Conservation (phyloP, 2,113 vertebrate genomes). For the Odocoileus hemionus region DNA sequence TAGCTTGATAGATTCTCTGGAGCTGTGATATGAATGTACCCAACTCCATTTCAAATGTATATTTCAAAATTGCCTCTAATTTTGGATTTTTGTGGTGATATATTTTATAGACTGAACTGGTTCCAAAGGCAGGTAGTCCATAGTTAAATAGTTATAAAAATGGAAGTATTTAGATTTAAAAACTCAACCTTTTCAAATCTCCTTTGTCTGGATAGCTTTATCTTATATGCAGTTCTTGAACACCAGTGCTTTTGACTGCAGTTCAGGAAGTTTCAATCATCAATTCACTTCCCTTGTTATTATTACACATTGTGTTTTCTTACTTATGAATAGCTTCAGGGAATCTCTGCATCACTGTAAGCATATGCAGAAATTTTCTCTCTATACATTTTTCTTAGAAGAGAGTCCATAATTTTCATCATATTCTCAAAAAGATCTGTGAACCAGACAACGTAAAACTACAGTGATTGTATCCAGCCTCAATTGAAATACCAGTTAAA, state of each 20-base stretch:
- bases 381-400: not conserved
- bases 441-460: not conserved
- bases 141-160: slow-evolving; percentile 43
- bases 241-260: not conserved
- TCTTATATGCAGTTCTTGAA: not conserved
- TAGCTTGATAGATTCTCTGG: slow-evolving; percentile 53
- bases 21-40: slow-evolving; percentile 52
- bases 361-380: not conserved
- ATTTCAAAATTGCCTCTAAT: slow-evolving; percentile 60
- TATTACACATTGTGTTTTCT: not conserved
- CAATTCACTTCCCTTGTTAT: not conserved
- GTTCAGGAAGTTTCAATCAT: not conserved
- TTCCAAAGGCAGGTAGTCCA: slow-evolving; percentile 28
- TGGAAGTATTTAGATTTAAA: slow-evolving; percentile 15
- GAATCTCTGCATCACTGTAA: not conserved
- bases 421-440: not conserved
- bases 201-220: slow-evolving; percentile 26
- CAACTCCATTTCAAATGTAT: slow-evolving; percentile 53
- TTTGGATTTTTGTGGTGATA: slow-evolving; percentile 26
- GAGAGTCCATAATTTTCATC: not conserved
- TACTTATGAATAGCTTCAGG: not conserved
- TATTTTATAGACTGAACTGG: slow-evolving; percentile 38
- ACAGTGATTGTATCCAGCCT: not conserved
- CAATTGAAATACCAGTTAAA: not conserved
- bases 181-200: not conserved